Conservation (phyloP, 2,113 vertebrate species). For the Sinocyclocheilus anshuiensis region DNA sequence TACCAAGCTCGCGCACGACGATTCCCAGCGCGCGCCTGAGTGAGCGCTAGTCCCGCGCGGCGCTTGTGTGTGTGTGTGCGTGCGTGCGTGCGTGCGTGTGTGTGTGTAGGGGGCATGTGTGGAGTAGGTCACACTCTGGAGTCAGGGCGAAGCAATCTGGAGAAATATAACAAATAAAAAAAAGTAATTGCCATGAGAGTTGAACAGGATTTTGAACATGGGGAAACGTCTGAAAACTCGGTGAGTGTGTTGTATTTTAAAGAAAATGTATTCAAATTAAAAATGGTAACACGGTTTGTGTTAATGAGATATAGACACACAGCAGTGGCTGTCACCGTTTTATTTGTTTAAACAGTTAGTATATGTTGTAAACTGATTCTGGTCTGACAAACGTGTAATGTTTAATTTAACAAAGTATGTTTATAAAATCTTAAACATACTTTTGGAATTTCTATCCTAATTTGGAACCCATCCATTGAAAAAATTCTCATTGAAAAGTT, state of each 20-base stretch:
- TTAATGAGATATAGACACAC: background rate
- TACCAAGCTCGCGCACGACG: conserved; percentile 16
- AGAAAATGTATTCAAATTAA: no score
- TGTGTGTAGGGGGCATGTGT: conserved; percentile 55
- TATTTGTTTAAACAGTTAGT: background rate
- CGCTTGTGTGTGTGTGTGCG: no score
- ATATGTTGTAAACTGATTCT: background rate
- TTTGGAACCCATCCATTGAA: background rate
- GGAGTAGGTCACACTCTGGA: conserved; percentile 65
- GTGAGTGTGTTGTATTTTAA: conserved; percentile 67
- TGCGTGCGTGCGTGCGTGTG: background rate
- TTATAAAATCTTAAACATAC: background rate
- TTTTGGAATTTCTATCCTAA: background rate
- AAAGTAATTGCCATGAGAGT: conserved; percentile 72
- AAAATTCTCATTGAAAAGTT: background rate
- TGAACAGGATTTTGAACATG: conserved; percentile 76
- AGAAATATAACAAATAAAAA: background rate
- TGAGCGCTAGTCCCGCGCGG: background rate
- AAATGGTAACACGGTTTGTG: background rate
- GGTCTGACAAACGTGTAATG: background rate
- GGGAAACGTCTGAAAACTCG: conserved; percentile 74
- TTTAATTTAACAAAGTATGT: background rate
- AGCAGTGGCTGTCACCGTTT: background rate
- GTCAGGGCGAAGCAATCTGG: conserved; percentile 53
- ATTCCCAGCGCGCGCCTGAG: conserved; percentile 4